These are phyloP conservation scores for Meriones unguiculatus DNA, from an alignment of 2,113 vertebrate genomes.

Conservation along the genomic window DNA sequence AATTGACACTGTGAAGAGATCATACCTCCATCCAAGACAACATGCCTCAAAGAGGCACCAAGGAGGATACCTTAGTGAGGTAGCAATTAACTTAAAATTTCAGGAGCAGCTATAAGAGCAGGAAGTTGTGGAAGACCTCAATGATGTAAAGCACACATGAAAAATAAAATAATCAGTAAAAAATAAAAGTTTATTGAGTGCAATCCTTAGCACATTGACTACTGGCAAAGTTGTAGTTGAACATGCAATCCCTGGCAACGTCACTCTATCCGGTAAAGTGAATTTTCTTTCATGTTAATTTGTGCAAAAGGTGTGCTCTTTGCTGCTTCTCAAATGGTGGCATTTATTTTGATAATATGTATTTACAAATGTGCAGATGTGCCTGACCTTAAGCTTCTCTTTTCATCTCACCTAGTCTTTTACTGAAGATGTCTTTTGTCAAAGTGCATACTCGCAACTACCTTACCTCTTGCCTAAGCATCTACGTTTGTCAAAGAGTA, in stretches of 20 bases:
- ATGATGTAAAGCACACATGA: not conserved
- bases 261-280: not conserved
- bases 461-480: not conserved
- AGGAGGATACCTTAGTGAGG: not conserved
- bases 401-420: not conserved
- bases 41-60: not conserved
- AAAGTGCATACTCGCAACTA: not conserved
- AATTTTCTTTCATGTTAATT: not conserved
- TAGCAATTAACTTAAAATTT: not conserved
- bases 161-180: not conserved
- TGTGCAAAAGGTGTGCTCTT: not conserved
- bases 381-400: not conserved
- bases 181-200: not conserved
- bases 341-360: not conserved
- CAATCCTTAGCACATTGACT: not conserved
- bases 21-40: not conserved
- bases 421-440: not conserved
- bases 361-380: not conserved
- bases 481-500: not conserved
- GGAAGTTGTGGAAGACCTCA: no score
- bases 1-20: not conserved
- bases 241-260: not conserved
- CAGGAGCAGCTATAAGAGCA: not conserved
- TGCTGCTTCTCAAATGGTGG: not conserved
- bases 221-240: not conserved